Evolutionary conservation across 2,888 invertebrate genomes (phyloP), one percentile per base, ranked within the genome.

Genomic region (Eupeodes latifasciatus): DNA sequence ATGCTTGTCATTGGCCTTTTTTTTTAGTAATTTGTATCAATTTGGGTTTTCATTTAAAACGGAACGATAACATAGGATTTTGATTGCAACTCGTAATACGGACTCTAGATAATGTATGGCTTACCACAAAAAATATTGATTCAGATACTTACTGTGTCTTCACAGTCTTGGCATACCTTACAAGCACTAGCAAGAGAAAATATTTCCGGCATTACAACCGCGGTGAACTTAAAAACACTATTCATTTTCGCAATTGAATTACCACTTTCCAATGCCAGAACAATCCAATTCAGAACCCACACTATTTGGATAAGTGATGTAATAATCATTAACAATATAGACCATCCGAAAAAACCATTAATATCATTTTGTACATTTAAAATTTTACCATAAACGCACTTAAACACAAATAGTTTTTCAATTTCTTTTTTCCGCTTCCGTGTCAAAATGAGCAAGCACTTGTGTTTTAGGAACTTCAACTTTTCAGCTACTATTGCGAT

Each of bases 101-200:
- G 27, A 27, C 27, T 27, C 3, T 3, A 27, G 2, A 27, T 27
- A 27, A 27, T 27, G 27, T 2, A 27, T 27, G 27, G 27, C 3
- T 27, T 27, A 27, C 27, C 27, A 2, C 27, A 27, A 27, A 27
- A 27, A 27, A 4, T 4, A 40, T 40, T 40, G 9, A 40, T 40
- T 40, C 19, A 44, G 9, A 5, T 34, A 77, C 85, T 85, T 67
- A 85, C 85, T 11, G 11, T 49, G 34, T 53, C 57, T 49, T 85
- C 85, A 62, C 81, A 85, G 2, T 72, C 49, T 19, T 85, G 61
- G 19, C 81, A 76, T 5, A 51, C 34, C 6, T 74, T 81, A 44
- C 77, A 85, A 16, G 44, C 14, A 12, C 12, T 40, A 0, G 19
- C 36, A 34, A 85, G 16, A 4, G 61, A 36, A n/a, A 67, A 1